Percentiles rank a stretch among this genome's conserved stretches.
These are phyloP conservation scores for Coelinius sp. DNA, from an alignment of 2,888 invertebrate genomes.

Conservation along the genomic window DNA sequence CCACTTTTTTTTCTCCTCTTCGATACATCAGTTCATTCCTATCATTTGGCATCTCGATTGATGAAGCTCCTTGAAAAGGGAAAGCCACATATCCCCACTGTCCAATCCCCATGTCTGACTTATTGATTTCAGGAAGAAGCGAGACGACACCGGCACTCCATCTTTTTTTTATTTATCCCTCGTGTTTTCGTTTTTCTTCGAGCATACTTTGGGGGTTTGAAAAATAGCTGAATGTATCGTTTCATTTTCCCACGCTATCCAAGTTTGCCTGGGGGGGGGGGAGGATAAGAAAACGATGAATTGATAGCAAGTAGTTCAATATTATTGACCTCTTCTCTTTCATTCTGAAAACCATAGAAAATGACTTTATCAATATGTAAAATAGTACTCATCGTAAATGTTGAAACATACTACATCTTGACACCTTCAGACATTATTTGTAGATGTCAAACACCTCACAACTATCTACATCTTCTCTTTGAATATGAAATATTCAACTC, in stretches of 20 bases:
- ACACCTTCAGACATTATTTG: not conserved
- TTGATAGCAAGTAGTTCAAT: not conserved
- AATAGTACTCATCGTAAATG: not conserved
- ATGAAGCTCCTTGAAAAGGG: slow-evolving; percentile 30
- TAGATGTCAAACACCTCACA: slow-evolving; percentile 2
- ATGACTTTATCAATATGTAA: too few relatives aligned
- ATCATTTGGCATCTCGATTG: slow-evolving; percentile 23
- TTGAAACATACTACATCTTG: not conserved
- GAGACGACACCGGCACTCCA: slow-evolving; percentile 11
- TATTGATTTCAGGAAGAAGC: slow-evolving; percentile 30
- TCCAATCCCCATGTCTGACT: slow-evolving; percentile 32
- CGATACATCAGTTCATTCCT: not conserved
- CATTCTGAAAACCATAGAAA: too few relatives aligned
- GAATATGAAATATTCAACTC: not conserved
- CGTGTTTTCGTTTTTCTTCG: not conserved
- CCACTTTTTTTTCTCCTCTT: not conserved
- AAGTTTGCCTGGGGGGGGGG: not conserved
- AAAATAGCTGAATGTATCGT: not conserved
- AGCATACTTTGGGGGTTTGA: not conserved
- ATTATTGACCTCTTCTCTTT: not conserved
- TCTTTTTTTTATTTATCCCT: slow-evolving; percentile 3
- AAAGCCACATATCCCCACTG: slow-evolving; percentile 30
- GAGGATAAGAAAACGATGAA: not conserved
- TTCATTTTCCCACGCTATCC: slow-evolving; percentile 8
- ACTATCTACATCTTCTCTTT: not conserved